Evolutionary conservation across 2,113 vertebrate genomes (phyloP), one percentile per base, ranked within the genome.

Genomic region (Hypomesus transpacificus): DNA sequence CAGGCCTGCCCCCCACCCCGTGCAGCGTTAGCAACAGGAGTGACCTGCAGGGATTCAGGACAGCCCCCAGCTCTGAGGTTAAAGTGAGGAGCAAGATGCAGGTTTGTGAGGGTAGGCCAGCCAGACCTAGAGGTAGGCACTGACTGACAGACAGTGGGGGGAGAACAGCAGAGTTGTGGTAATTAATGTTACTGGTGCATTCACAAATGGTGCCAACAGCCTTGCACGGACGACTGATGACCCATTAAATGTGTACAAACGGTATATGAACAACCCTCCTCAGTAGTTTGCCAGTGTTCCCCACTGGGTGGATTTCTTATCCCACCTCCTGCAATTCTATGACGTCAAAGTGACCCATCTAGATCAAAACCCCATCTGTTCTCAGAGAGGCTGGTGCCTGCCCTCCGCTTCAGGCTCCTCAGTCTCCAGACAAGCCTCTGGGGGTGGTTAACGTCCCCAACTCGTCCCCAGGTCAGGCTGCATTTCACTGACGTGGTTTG

Each of bases 1-100:
- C 78, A 80, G 80, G 76, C 69, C 77, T 80, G 64, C 59, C 84
- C 71, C 46, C 78, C 16, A 39, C 61, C 5, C 61, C 61, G 77
- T 24, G 82, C 85, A 83, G 57, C 86, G 67, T 18, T 75, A 85
- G 75, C 61, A 73, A 51, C 82, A 86, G 88, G 83, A 82, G 31
- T 76, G 86, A 86, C 14, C 69, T 66, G 73, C 87, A 82, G 87
- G 87, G 75, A n/a, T 70, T 66, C 76, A 66, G 50, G 62, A 70
- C 56, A 13, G 51, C 76, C 2, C 57, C 28, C 57, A 63, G 62
- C 64, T 78, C 62, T 26, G 68, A 67, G 64, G 28, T 68, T 59
- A 71, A 26, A 64, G 46, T 39, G 74, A 79, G 87, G 77, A 78
- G 62, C 82, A 84, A 52, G 50, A 26, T n/a, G 16, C 63, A 71